Base-by-base conservation (phyloP, 2,113 vertebrate genomes). In the Cygnus atratus region DNA sequence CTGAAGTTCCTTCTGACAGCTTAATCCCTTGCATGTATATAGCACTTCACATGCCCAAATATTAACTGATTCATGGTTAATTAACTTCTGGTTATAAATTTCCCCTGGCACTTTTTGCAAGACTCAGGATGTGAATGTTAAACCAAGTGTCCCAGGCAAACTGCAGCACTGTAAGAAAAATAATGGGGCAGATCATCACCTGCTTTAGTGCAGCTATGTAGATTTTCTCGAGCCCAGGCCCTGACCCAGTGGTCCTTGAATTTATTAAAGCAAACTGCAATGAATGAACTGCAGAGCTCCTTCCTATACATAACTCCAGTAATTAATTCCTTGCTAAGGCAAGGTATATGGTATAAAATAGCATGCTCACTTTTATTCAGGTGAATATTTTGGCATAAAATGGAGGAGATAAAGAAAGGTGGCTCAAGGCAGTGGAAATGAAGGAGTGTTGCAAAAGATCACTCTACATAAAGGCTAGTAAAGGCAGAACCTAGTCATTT, bases 61-160 rank as follows among this genome's bases (percentile, higher is more conserved):
- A 95, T 88, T 85, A 95, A 91, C 90, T 91, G 94, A 94, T 95
- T 96, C 95, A 95, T 95, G 82, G 91, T 90, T 97, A 95, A 97
- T 96, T 97, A 96, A 95, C 84, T 90, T 28, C 10, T 50, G 93
- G 87, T 43, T 93, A 92, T 95, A 96, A 94, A 97, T 97, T 95
- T 96, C 46, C 46, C 63, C 59, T 85, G 84, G 90, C 94, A 96
- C 55, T 67, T 94, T 93, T 70, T 92, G 71, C 82, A 94, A 83
- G 87, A 11, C 39, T 91, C 84, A 85, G 81, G 87, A 94, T 91
- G 87, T 89, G 58, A 94, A 90, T 46, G 82, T 90, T 95, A 91
- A 92, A 89, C 41, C 55, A 62, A 95, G 84, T 83, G 92, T 96
- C 87, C 78, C 84, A 91, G 84, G 92, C 74, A 97, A 92, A 94